phyloP scores from a whole-genome alignment of 1,140 invertebrate species.

The Rhyzopertha dominica region DNA sequence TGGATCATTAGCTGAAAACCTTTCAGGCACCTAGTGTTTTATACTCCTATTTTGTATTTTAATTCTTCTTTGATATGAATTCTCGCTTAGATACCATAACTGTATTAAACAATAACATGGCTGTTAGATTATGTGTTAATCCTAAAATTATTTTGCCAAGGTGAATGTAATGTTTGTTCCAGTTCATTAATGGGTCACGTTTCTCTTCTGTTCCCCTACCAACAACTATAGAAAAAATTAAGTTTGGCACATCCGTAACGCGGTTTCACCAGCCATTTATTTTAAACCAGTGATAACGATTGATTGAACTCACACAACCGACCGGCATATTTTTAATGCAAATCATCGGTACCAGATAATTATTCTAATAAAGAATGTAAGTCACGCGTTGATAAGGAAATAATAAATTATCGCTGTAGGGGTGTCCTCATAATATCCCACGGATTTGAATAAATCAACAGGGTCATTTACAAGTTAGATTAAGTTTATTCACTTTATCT shows the following conservation, averaged over 20 bases:
- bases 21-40: background rate
- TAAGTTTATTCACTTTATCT: too few species aligned
- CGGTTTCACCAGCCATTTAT: too few species aligned
- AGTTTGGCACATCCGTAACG: constrained; percentile 6
- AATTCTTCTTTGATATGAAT: constrained; percentile 2
- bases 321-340: too few species aligned
- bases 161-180: background rate
- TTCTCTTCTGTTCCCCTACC: too few species aligned
- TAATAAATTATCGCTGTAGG: constrained; percentile 27
- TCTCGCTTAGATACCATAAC: background rate
- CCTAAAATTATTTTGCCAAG: background rate
- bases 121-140: background rate
- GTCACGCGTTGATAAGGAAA: constrained; percentile 27
- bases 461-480: constrained; percentile 33
- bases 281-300: too few species aligned
- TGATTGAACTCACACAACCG: too few species aligned
- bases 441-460: constrained; percentile 28
- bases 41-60: background rate
- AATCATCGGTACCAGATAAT: constrained; percentile 23
- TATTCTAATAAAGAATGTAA: constrained; percentile 26
- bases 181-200: too few species aligned
- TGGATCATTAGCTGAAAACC: background rate
- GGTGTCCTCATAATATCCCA: constrained; percentile 34
- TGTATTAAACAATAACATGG: constrained; percentile 1
- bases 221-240: background rate